A percentile compares a stretch with the other conserved stretches of the same genome.
phyloP scores from a whole-genome alignment of 2,888 invertebrate species.

The Pollenia griseotomentosa region DNA sequence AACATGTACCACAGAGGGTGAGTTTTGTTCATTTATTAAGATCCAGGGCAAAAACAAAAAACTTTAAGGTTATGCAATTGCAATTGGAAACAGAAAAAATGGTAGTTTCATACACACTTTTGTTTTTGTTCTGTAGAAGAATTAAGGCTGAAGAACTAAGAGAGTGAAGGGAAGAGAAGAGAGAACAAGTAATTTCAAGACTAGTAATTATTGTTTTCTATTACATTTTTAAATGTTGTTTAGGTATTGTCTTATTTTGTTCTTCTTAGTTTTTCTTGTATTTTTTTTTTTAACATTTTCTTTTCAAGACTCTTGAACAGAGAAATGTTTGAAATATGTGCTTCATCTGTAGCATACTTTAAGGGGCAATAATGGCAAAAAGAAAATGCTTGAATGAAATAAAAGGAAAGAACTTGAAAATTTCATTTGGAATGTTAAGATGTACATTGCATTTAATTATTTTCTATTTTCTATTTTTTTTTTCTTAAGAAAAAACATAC shows the following conservation, averaged over 20 bases:
- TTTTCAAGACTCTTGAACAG: constrained; percentile 6
- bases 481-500: constrained; percentile 39
- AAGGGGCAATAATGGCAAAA: constrained; percentile 27
- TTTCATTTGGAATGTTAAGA: constrained; percentile 53
- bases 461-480: constrained; percentile 58
- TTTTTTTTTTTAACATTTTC: constrained; percentile 27
- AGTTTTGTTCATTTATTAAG: constrained; percentile 6
- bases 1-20: constrained; percentile 35
- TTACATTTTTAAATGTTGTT: constrained; percentile 27
- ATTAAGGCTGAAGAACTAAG: background rate
- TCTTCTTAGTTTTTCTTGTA: background rate
- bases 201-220: constrained; percentile 65
- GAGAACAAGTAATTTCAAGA: background rate
- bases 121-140: background rate
- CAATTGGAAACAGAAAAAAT: constrained; percentile 5
- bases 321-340: constrained; percentile 44
- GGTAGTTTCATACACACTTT: background rate
- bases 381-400: constrained; percentile 13
- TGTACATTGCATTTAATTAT: constrained; percentile 70
- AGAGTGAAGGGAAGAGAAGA: background rate
- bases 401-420: constrained; percentile 36
- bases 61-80: constrained; percentile 6
- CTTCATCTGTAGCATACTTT: constrained; percentile 52
- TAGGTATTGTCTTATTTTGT: background rate
- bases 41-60: background rate